phyloP scores from a whole-genome alignment of 2,797 vertebrate genomes.

The Schizopygopsis malacanthus region DNA sequence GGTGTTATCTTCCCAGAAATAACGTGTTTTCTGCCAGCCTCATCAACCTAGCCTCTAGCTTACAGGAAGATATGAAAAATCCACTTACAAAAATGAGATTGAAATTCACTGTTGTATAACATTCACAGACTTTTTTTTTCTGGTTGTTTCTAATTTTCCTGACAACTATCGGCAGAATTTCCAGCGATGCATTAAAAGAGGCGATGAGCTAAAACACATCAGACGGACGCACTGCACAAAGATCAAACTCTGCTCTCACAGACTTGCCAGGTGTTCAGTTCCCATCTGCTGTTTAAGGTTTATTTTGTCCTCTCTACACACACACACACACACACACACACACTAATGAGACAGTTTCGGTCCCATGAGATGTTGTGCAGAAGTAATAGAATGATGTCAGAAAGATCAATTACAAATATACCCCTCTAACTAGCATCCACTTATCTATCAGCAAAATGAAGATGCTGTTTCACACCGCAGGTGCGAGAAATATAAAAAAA shows the following conservation, averaged over 20 bases:
- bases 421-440: constrained; percentile 3
- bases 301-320: not conserved
- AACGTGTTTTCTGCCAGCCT: not conserved
- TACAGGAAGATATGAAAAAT: constrained; percentile 13
- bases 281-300: constrained; percentile 41
- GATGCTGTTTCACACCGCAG: not conserved
- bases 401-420: constrained; percentile 33
- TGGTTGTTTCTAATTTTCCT: constrained; percentile 23
- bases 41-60: constrained; percentile 14
- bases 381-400: constrained; percentile 36
- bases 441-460: constrained; percentile 19
- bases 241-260: constrained; percentile 18
- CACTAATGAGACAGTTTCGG: constrained; percentile 16
- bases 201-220: constrained; percentile 18
- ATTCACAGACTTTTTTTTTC: not conserved
- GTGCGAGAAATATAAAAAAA: not conserved
- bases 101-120: constrained; percentile 12
- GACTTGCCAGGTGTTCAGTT: constrained; percentile 43
- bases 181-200: not conserved
- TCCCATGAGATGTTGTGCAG: constrained; percentile 9
- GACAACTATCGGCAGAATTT: constrained; percentile 9
- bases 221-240: constrained; percentile 7
- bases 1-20: constrained; percentile 8
- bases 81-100: constrained; percentile 28
- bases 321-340: not conserved